Evolutionary conservation across 2,888 invertebrate genomes (phyloP).

Genomic region (Acronicta aceris): DNA sequence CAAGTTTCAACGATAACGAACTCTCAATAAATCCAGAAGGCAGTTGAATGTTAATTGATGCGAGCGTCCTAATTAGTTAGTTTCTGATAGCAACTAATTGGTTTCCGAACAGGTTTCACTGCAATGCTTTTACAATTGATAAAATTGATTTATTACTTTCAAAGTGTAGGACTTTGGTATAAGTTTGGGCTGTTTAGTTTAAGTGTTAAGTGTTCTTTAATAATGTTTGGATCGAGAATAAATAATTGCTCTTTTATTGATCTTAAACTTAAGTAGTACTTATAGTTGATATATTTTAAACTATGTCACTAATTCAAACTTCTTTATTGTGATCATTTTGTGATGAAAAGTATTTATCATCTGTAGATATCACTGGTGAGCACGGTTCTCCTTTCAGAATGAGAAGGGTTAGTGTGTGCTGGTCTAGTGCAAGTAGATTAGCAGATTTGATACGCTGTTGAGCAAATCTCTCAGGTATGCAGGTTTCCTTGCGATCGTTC

Average conservation of each 20-base stretch:
- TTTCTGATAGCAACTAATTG: slow-evolving; percentile 68
- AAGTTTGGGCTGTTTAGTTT: slow-evolving; percentile 31
- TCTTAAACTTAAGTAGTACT: neutral
- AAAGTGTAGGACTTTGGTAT: slow-evolving; percentile 28
- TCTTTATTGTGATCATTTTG: neutral
- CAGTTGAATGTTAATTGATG: slow-evolving; percentile 58
- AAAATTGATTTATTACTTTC: slow-evolving; percentile 53
- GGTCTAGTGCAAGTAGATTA: no score
- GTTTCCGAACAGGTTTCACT: slow-evolving; percentile 61
- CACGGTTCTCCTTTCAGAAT: no score
- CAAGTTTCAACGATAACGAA: slow-evolving; percentile 38
- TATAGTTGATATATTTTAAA: slow-evolving; percentile 1
- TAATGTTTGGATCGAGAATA: slow-evolving; percentile 11
- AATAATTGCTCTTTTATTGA: slow-evolving; percentile 7
- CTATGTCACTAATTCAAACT: no score
- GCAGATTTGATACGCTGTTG: no score
- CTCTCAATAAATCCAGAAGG: slow-evolving; percentile 43
- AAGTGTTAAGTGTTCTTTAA: slow-evolving; percentile 47
- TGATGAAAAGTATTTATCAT: no score
- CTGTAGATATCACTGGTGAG: no score
- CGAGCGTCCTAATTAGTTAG: slow-evolving; percentile 60
- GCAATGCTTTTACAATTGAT: slow-evolving; percentile 45
- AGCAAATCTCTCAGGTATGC: no score
- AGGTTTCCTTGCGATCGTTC: no score
- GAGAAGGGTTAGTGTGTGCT: no score